phyloP scores from a whole-genome alignment of 2,797 vertebrate species.

The Pseudocheirus occidentalis region DNA sequence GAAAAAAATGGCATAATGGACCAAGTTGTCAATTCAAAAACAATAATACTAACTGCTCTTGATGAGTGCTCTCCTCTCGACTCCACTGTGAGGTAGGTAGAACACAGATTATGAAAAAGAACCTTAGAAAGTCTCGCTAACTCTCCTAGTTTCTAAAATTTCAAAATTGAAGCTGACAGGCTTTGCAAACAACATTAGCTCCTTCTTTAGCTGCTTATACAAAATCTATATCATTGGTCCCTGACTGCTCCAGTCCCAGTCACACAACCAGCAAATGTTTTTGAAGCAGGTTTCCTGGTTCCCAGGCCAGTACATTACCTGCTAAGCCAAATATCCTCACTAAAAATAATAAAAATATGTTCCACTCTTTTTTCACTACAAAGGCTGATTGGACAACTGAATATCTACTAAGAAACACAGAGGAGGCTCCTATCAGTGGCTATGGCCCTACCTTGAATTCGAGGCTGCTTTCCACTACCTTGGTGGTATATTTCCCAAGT shows the following conservation, averaged over 20 bases:
- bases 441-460: not conserved
- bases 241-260: not conserved
- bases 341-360: not conserved
- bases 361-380: not conserved
- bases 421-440: not conserved
- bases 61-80: not conserved
- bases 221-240: not conserved
- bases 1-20: not conserved
- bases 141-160: not conserved
- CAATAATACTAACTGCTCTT: not conserved
- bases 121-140: not conserved
- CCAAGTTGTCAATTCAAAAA: not conserved
- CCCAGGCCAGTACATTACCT: not conserved
- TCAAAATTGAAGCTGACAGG: not conserved
- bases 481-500: not conserved
- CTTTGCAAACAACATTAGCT: not conserved
- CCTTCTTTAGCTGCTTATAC: not conserved
- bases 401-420: not conserved
- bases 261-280: not conserved
- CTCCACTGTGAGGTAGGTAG: not conserved
- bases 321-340: not conserved
- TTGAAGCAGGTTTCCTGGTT: not conserved
- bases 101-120: not conserved
- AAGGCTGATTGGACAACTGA: not conserved
- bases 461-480: not conserved